These are phyloP conservation scores for Lordiphosa mommai DNA, from an alignment of 1,140 invertebrate species.

Conservation along the genomic window DNA sequence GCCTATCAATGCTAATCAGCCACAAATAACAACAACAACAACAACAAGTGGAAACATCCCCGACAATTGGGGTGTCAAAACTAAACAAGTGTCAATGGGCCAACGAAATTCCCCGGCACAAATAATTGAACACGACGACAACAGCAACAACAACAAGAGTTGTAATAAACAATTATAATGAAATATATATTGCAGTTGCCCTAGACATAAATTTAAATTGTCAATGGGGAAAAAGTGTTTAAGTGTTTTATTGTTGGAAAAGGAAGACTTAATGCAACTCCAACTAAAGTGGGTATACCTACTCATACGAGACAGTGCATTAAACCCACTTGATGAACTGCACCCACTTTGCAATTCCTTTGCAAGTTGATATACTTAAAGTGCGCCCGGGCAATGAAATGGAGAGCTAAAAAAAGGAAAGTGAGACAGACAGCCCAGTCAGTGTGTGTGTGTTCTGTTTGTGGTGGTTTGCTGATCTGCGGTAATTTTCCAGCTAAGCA, in stretches of 20 bases:
- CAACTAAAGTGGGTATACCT: background rate
- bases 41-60: conserved; percentile 7
- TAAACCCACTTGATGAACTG: conserved; percentile 42
- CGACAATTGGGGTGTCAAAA: conserved; percentile 57
- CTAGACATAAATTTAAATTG: conserved; percentile 73
- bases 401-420: conserved; percentile 47
- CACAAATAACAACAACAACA: too few relatives aligned
- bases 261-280: conserved; percentile 13
- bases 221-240: conserved; percentile 20
- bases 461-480: background rate
- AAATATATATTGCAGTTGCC: conserved; percentile 53
- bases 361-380: conserved; percentile 1
- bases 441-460: background rate
- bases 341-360: conserved; percentile 20
- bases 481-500: conserved; percentile 34
- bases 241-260: background rate
- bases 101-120: conserved; percentile 9
- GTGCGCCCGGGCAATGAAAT: conserved; percentile 17
- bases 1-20: too few relatives aligned
- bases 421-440: conserved; percentile 13
- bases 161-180: conserved; percentile 44
- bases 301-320: conserved; percentile 36
- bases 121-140: conserved; percentile 36
- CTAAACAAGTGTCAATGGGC: conserved; percentile 73
- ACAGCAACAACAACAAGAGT: conserved; percentile 12